A percentile compares a stretch with the other conserved stretches of the same genome.
These are phyloP conservation scores for Drosophila kepulauana DNA, from an alignment of 1,140 invertebrate genomes.

Conservation along the genomic window DNA sequence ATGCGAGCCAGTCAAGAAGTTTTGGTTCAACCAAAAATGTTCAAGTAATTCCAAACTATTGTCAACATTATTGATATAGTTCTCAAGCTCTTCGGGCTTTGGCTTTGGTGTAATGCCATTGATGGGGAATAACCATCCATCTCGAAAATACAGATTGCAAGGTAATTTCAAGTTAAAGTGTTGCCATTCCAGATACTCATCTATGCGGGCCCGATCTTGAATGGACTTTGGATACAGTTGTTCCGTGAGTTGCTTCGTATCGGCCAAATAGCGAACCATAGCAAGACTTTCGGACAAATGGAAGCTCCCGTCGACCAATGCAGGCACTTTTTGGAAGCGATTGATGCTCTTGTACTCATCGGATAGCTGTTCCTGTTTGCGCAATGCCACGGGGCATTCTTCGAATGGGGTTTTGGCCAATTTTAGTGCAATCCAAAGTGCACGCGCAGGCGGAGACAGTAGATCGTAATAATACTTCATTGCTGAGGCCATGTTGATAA, in stretches of 20 bases:
- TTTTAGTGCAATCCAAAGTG: slow-evolving; percentile 90
- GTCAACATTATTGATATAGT: slow-evolving; percentile 85
- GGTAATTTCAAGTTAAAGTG: slow-evolving; percentile 89
- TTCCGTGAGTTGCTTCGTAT: slow-evolving; percentile 85
- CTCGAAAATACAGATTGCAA: slow-evolving; percentile 89
- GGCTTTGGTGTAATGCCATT: slow-evolving; percentile 83
- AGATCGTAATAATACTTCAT: slow-evolving; percentile 90
- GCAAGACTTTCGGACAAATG: slow-evolving; percentile 90
- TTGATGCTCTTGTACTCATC: slow-evolving; percentile 90
- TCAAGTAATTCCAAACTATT: slow-evolving; percentile 87
- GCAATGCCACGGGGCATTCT: slow-evolving; percentile 86
- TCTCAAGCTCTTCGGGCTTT: slow-evolving; percentile 84
- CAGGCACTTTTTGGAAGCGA: slow-evolving; percentile 91
- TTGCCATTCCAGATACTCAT: slow-evolving; percentile 95
- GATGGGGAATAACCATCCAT: slow-evolving; percentile 86
- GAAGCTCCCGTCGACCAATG: slow-evolving; percentile 90
- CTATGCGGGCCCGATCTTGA: slow-evolving; percentile 89
- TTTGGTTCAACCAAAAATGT: slow-evolving; percentile 87
- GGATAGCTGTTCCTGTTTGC: slow-evolving; percentile 89
- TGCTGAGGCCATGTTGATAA: slow-evolving; percentile 64
- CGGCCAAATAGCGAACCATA: slow-evolving; percentile 86
- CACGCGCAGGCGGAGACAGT: slow-evolving; percentile 91
- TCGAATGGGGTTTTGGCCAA: slow-evolving; percentile 88
- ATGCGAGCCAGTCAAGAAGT: slow-evolving; percentile 89
- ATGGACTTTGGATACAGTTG: slow-evolving; percentile 90